Evolutionary conservation across 2,888 invertebrate species (phyloP).

Genomic region (Spodoptera picta): DNA sequence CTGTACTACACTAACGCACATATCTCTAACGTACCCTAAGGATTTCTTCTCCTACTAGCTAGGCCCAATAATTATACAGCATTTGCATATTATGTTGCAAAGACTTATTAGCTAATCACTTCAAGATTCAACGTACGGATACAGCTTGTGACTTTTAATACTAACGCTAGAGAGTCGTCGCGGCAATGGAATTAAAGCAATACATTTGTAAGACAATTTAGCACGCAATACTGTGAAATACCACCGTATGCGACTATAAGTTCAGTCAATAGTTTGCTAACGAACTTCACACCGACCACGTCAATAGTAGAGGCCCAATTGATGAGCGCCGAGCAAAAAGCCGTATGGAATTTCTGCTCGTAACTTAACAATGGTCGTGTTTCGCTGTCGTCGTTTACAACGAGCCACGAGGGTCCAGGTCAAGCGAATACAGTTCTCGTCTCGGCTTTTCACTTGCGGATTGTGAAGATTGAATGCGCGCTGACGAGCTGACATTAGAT

Average conservation of each 20-base stretch:
- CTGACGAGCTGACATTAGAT: slow-evolving; percentile 64
- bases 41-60: slow-evolving; percentile 25
- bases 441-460: slow-evolving; percentile 50
- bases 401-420: slow-evolving; percentile 46
- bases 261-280: slow-evolving; percentile 63
- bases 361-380: slow-evolving; percentile 51
- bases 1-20: background rate
- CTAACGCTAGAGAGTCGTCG: slow-evolving; percentile 25
- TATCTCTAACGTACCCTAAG: slow-evolving; percentile 30
- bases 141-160: slow-evolving; percentile 38
- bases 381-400: slow-evolving; percentile 41
- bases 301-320: slow-evolving; percentile 42
- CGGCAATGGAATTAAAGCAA: slow-evolving; percentile 25
- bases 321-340: slow-evolving; percentile 50
- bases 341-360: slow-evolving; percentile 44
- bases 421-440: slow-evolving; percentile 47
- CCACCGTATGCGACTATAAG: slow-evolving; percentile 40
- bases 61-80: slow-evolving; percentile 22
- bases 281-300: slow-evolving; percentile 61
- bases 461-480: slow-evolving; percentile 57
- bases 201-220: slow-evolving; percentile 57
- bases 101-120: slow-evolving; percentile 46
- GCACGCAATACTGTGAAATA: slow-evolving; percentile 60
- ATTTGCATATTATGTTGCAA: slow-evolving; percentile 47
- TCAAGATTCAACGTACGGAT: slow-evolving; percentile 41